Percentiles rank a stretch among this genome's conserved stretches.
Conservation (phyloP, 2,113 vertebrate species). For the Mastomys natalensis region DNA sequence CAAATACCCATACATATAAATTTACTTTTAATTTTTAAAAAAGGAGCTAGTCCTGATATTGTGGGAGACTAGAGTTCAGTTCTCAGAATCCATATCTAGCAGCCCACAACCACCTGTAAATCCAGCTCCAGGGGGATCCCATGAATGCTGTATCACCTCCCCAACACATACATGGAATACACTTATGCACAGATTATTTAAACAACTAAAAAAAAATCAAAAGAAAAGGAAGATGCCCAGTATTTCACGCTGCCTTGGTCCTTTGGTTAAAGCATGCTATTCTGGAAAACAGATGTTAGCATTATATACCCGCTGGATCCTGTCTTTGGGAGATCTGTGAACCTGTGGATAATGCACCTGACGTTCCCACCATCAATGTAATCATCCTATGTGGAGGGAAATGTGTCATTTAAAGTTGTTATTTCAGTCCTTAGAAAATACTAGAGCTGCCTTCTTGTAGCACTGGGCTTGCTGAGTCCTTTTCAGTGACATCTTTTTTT, state of each 20-base stretch:
- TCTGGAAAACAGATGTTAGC: slow-evolving; percentile 48
- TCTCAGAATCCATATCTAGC: not conserved
- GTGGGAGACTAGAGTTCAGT: not conserved
- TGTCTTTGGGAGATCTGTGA: slow-evolving; percentile 3
- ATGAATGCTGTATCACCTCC: not conserved
- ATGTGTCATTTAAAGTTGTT: not conserved
- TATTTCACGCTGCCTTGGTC: not conserved
- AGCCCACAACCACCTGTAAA: not conserved
- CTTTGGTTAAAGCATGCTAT: slow-evolving; percentile 20
- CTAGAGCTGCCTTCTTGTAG: not conserved
- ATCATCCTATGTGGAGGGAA: not conserved
- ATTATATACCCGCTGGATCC: not conserved
- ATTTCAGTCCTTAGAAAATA: not conserved
- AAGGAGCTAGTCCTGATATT: not conserved
- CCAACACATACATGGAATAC: no score
- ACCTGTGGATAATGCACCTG: not conserved
- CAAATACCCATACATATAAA: not conserved
- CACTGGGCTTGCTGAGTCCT: not conserved
- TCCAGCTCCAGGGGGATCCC: no score
- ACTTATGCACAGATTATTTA: not conserved
- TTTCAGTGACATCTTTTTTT: not conserved
- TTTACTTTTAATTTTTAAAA: not conserved
- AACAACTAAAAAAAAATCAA: not conserved
- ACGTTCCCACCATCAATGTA: not conserved
- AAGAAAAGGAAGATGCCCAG: not conserved